Percentiles rank a stretch among this genome's conserved stretches.
phyloP scores from a whole-genome alignment of 2,797 vertebrate genomes.

The Streptopelia turtur region DNA sequence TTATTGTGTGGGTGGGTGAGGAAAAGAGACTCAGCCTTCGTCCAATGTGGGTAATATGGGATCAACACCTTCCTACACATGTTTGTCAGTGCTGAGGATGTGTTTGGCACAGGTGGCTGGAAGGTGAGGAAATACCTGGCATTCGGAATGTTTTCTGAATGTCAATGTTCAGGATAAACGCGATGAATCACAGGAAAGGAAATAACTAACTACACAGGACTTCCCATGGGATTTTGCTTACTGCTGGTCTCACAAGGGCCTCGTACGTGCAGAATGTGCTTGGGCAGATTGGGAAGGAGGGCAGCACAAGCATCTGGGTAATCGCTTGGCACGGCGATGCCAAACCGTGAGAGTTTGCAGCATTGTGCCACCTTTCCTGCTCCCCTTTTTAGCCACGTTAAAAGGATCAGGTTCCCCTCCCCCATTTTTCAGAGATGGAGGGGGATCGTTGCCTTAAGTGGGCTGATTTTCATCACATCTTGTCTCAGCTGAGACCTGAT shows the following conservation, averaged over 20 bases:
- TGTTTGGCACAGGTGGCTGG: conserved; percentile 64
- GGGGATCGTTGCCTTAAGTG: neutral
- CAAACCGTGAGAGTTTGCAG: neutral
- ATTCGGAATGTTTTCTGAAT: conserved; percentile 56
- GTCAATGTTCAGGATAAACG: conserved; percentile 47
- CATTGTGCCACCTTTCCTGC: accelerated
- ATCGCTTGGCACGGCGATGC: neutral
- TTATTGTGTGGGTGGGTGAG: conserved; percentile 58
- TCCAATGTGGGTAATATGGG: neutral
- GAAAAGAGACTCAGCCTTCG: conserved; percentile 34
- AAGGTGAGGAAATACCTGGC: conserved; percentile 70
- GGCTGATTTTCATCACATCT: neutral
- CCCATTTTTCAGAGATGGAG: accelerated
- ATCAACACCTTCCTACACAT: conserved; percentile 51
- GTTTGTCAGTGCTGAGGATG: conserved; percentile 45
- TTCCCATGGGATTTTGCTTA: conserved; percentile 60
- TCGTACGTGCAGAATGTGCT: conserved; percentile 41
- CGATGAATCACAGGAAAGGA: conserved; percentile 64
- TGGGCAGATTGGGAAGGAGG: neutral
- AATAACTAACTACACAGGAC: conserved; percentile 43
- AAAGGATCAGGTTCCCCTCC: accelerated
- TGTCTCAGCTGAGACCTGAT: neutral
- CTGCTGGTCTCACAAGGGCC: conserved; percentile 31
- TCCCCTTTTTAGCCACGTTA: neutral
- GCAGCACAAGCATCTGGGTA: neutral